Evolutionary conservation across 1,140 invertebrate genomes (phyloP).

Genomic region (Lepidotrigona ventralis): DNA sequence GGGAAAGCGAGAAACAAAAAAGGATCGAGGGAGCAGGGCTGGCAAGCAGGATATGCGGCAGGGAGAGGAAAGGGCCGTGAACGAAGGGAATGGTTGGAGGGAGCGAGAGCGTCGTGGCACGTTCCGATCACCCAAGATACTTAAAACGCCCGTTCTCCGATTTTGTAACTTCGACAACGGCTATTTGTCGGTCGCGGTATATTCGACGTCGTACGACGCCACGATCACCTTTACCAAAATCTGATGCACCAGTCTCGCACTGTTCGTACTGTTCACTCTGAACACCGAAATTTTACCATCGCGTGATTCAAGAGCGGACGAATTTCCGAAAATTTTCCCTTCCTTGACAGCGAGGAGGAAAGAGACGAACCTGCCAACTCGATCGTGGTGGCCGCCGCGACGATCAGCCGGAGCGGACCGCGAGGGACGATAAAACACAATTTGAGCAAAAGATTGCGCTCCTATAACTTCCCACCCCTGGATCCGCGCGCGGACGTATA

Average conservation of each 20-base stretch:
- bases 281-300: background rate
- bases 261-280: no score
- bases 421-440: slow-evolving; percentile 78
- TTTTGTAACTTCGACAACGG: slow-evolving; percentile 53
- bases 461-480: slow-evolving; percentile 66
- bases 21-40: background rate
- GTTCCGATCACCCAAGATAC: slow-evolving; percentile 43
- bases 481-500: slow-evolving; percentile 44
- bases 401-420: slow-evolving; percentile 36
- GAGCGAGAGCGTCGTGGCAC: slow-evolving; percentile 36
- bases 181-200: slow-evolving; percentile 46
- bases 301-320: background rate
- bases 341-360: background rate
- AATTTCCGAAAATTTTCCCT: background rate
- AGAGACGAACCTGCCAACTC: background rate
- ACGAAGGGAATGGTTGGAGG: background rate
- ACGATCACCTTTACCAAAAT: background rate
- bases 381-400: background rate
- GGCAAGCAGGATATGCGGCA: background rate
- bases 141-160: slow-evolving; percentile 53
- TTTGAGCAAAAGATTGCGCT: slow-evolving; percentile 77
- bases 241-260: background rate
- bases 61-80: background rate
- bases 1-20: background rate
- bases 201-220: slow-evolving; percentile 13